Conservation (phyloP, 2,113 vertebrate species). For the Ceyx margarethae region DNA sequence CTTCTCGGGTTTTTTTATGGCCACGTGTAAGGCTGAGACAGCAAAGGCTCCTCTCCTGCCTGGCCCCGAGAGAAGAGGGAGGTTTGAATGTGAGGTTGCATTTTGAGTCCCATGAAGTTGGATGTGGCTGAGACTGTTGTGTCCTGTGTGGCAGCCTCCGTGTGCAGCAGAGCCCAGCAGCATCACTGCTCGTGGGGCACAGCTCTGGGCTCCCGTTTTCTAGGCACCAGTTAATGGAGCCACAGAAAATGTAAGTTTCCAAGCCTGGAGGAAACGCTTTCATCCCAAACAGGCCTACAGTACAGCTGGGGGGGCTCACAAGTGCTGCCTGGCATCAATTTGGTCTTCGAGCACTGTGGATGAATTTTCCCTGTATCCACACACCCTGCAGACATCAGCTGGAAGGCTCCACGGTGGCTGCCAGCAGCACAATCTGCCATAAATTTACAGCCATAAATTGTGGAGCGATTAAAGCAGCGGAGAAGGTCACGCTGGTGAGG, state of each 20-base stretch:
- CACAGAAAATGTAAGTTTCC: background rate
- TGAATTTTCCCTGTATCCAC: background rate
- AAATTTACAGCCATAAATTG: background rate
- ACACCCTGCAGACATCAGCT: background rate
- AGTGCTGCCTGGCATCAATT: background rate
- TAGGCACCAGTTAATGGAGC: background rate
- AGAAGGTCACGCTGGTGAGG: background rate
- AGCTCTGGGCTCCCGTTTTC: background rate
- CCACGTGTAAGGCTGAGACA: background rate
- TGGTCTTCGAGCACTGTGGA: background rate
- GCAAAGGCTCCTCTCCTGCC: background rate
- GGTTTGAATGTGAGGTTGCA: background rate
- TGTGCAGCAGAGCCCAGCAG: background rate
- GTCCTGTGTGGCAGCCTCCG: rapidly evolving
- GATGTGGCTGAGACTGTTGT: rapidly evolving
- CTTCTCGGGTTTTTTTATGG: background rate
- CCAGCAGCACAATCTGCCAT: background rate
- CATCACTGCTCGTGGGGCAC: background rate
- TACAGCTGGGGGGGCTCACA: background rate
- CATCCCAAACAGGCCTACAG: background rate
- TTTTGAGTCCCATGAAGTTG: background rate
- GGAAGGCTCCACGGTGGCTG: background rate
- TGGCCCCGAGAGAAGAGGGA: background rate
- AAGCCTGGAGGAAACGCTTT: background rate
- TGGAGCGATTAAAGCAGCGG: background rate